These are phyloP conservation scores for Metridium senile DNA, from an alignment of 92 coral and sea anemone genomes.

Conservation along the genomic window DNA sequence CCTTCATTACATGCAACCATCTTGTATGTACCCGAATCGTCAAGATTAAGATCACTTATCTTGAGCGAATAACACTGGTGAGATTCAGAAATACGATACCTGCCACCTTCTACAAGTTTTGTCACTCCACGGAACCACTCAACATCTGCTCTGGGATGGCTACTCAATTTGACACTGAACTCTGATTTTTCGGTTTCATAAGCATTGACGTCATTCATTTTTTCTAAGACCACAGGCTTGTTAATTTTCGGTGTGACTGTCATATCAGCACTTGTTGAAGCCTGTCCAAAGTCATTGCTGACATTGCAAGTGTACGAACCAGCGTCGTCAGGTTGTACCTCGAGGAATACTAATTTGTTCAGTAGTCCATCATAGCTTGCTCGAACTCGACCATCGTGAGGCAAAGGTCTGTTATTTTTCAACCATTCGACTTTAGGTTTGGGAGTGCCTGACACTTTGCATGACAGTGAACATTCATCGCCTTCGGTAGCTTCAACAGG, in stretches of 20 bases:
- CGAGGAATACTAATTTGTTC: constrained; percentile 55
- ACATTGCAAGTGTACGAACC: constrained; percentile 81
- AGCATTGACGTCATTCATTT: constrained; percentile 68
- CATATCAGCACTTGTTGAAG: constrained; percentile 63
- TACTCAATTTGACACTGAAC: constrained; percentile 66
- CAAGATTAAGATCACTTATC: constrained; percentile 59
- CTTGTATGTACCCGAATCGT: constrained; percentile 80
- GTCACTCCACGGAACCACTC: constrained; percentile 83
- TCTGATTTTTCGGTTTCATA: constrained; percentile 76
- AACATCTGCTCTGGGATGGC: constrained; percentile 84
- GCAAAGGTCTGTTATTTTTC: constrained; percentile 70
- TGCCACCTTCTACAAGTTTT: constrained; percentile 55
- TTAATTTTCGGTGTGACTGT: constrained; percentile 37
- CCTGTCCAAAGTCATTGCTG: constrained; percentile 67
- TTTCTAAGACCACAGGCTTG: constrained; percentile 85
- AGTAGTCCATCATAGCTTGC: constrained; percentile 48
- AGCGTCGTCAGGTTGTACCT: constrained; percentile 70
- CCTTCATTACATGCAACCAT: constrained; percentile 77
- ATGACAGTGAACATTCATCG: constrained; percentile 58
- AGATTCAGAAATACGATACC: constrained; percentile 61
- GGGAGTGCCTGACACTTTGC: constrained; percentile 66
- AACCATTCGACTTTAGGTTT: constrained; percentile 64
- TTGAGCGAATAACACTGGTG: constrained; percentile 57
- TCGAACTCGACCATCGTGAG: constrained; percentile 71
- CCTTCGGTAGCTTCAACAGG: constrained; percentile 80